Conservation (phyloP, 2,888 invertebrate species). For the Alcis repandata region DNA sequence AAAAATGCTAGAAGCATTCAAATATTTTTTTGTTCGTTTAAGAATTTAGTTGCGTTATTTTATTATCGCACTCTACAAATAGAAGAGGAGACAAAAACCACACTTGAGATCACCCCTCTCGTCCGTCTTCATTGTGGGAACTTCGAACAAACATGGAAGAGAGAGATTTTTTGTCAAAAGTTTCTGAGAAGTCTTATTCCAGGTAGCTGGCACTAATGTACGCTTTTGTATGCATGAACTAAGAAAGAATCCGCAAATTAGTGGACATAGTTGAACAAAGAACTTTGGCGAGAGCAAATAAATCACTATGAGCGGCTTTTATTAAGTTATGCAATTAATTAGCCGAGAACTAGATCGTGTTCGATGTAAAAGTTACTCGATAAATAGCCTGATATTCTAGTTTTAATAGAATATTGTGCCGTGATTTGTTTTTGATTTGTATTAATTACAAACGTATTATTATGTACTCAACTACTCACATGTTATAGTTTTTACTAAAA, state of each 20-base stretch:
- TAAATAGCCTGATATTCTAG: no score
- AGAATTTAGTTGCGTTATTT: conserved; percentile 67
- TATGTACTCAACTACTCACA: no score
- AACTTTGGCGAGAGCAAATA: conserved; percentile 15
- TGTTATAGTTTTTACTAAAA: no score
- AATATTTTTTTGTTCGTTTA: conserved; percentile 47
- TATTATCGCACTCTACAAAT: conserved; percentile 79
- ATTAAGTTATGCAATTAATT: conserved; percentile 21
- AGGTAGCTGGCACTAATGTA: conserved; percentile 74
- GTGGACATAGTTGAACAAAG: conserved; percentile 39
- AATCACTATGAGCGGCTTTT: conserved; percentile 6
- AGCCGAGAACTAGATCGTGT: background rate
- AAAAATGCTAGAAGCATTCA: conserved; percentile 10
- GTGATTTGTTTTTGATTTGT: conserved; percentile 2
- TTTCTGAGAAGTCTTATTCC: conserved; percentile 71
- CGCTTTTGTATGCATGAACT: conserved; percentile 62
- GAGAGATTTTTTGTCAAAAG: conserved; percentile 68
- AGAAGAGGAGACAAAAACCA: conserved; percentile 78
- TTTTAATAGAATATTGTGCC: background rate
- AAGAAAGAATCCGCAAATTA: conserved; percentile 54
- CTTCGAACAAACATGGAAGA: conserved; percentile 72
- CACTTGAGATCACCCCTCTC: conserved; percentile 82
- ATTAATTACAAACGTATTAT: no score
- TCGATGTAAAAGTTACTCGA: background rate
- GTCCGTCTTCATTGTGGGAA: conserved; percentile 78